A percentile compares a stretch with the other conserved stretches of the same genome.
Conservation (phyloP, 1,140 invertebrate genomes). For the Tigriopus japonicus region DNA sequence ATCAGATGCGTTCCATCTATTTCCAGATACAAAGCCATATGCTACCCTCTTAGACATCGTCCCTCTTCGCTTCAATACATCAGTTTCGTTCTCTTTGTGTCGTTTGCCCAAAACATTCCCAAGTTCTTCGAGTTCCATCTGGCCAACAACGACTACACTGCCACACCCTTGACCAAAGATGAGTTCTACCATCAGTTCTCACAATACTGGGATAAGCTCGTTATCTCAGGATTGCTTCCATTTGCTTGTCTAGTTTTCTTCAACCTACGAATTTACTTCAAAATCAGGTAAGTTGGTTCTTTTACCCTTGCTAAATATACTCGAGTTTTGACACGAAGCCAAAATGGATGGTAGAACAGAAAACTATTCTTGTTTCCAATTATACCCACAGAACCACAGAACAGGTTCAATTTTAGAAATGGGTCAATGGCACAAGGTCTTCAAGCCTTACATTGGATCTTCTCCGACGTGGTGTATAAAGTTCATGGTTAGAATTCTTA, state of each 20-base stretch:
- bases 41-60: background rate
- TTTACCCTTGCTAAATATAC: too few relatives aligned
- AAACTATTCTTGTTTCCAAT: too few relatives aligned
- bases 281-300: background rate
- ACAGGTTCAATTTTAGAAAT: too few relatives aligned
- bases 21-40: background rate
- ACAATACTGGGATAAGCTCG: background rate
- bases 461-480: too few relatives aligned
- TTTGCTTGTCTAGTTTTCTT: background rate
- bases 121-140: background rate
- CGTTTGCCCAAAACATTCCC: background rate
- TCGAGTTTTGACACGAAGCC: too few relatives aligned
- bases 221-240: background rate
- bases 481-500: too few relatives aligned
- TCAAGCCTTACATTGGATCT: too few relatives aligned
- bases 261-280: background rate
- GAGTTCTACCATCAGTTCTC: background rate
- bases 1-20: background rate
- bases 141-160: background rate
- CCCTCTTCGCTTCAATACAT: background rate
- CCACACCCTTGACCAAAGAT: background rate
- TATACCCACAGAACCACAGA: too few relatives aligned
- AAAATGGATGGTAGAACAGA: too few relatives aligned
- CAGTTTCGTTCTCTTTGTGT: background rate
- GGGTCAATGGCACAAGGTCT: too few relatives aligned